Evolutionary conservation across 1,140 invertebrate species (phyloP), one percentile per base, ranked within the genome.

Genomic region (Lordiphosa stackelbergi): DNA sequence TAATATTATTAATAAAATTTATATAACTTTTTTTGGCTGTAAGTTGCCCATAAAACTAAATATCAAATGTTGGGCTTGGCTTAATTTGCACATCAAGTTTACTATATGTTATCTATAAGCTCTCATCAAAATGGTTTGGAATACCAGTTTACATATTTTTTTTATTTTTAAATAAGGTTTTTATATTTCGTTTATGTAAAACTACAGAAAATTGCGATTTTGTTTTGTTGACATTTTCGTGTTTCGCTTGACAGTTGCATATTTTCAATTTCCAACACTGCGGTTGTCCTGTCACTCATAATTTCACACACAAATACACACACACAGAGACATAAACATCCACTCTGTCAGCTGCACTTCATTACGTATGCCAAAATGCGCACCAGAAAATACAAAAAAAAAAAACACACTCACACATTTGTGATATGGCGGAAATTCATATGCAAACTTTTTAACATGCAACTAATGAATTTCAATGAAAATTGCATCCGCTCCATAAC

Each of bases 391-490:
- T 53, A 46, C 45, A 37, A 36, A 34, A 16, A 41, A 10, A 35
- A 37, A 45, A 38, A 36, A 52, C n/a, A n/a, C n/a, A n/a, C n/a
- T n/a, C n/a, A n/a, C n/a, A 16, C 16, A 56, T 66, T 54, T 42
- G 36, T 37, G 22, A 54, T 52, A 52, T 36, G 45, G 7, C 40
- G 53, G 51, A 81, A 53, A 62, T 79, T 54, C 48, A 65, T 60
- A 69, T 57, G 51, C 13, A 52, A 53, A 43, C 16, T 64, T 61
- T 77, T 60, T 41, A 71, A 54, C 41, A 35, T 12, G 16, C 60
- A 41, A 61, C 57, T 79, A 70, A 71, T 79, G 58, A 66, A 81
- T 81, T 71, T 69, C 56, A 68, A 69, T 69, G 38, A 49, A 66
- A 46, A 47, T 66, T 58, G n/a, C 11, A 40, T 46, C 40, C 41